Conservation (phyloP, 1,140 invertebrate species). For the Acyrthosiphon pisum region DNA sequence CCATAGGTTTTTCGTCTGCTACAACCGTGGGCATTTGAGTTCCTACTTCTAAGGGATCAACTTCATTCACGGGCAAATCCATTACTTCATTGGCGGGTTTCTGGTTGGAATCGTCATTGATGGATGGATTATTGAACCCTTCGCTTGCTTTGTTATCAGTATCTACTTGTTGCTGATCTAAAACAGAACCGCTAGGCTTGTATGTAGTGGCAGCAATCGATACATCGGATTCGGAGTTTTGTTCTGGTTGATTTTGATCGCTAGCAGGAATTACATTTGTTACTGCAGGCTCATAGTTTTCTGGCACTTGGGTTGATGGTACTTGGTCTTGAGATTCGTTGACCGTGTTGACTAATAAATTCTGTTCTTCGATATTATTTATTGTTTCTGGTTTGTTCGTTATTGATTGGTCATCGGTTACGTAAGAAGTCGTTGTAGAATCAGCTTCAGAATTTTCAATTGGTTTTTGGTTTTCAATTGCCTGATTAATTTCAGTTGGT, state of each 20-base stretch:
- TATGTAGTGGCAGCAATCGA: background rate
- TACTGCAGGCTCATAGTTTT: background rate
- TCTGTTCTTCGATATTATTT: background rate
- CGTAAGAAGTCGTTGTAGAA: background rate
- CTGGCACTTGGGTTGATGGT: background rate
- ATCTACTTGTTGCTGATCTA: background rate
- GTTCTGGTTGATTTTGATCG: conserved; percentile 11
- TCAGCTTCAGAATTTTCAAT: background rate
- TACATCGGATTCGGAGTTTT: background rate
- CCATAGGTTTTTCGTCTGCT: background rate
- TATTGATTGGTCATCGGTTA: background rate
- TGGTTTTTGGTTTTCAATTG: background rate
- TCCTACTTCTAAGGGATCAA: background rate
- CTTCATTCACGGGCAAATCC: background rate
- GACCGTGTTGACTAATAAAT: background rate
- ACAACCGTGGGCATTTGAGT: background rate
- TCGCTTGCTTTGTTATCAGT: background rate
- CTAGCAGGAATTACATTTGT: background rate
- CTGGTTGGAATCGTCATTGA: background rate
- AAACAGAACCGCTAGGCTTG: background rate
- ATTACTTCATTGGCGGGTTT: background rate
- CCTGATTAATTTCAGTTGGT: background rate
- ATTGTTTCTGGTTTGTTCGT: background rate
- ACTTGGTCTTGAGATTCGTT: conserved; percentile 26
- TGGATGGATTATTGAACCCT: background rate